A percentile compares a stretch with the other conserved stretches of the same genome.
These are phyloP conservation scores for Melanotaenia nigrans DNA, from an alignment of 2,797 vertebrate species.

Conservation along the genomic window DNA sequence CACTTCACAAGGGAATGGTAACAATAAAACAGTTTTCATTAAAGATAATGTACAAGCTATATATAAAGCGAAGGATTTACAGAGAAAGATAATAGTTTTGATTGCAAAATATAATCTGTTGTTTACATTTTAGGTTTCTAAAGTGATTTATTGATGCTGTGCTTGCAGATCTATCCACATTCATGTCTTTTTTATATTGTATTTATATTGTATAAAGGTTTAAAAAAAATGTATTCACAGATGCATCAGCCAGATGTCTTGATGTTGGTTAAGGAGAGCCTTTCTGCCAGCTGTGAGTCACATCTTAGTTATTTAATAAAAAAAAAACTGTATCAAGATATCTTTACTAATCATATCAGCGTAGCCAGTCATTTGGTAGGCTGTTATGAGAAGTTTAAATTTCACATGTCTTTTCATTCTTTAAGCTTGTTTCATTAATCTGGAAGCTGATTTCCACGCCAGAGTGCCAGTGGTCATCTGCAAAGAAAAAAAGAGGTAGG, in stretches of 20 bases:
- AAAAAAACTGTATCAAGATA: neutral
- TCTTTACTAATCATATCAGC: neutral
- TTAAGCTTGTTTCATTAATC: constrained; percentile 87
- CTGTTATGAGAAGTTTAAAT: constrained; percentile 3
- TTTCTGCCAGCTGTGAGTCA: constrained; percentile 90
- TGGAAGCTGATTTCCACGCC: constrained; percentile 95
- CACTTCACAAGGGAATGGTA: neutral
- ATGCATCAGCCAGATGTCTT: constrained; percentile 96
- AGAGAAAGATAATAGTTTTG: neutral
- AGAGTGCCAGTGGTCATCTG: constrained; percentile 93
- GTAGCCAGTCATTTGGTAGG: neutral
- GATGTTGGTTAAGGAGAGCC: constrained; percentile 90
- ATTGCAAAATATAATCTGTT: neutral
- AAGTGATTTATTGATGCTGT: constrained; percentile 8
- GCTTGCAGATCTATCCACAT: constrained; percentile 15
- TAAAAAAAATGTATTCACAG: constrained; percentile 82
- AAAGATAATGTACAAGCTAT: neutral
- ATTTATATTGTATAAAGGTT: constrained; percentile 60
- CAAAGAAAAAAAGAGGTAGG: constrained; percentile 91
- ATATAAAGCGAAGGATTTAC: neutral
- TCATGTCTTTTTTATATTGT: constrained; percentile 34
- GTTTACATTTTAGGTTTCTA: neutral
- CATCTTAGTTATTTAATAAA: constrained; percentile 9
- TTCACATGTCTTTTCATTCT: constrained; percentile 10
- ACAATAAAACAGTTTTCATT: neutral